Evolutionary conservation across 1,140 invertebrate genomes (phyloP), one percentile per base, ranked within the genome.

Genomic region (Macrocentrus cingulum): DNA sequence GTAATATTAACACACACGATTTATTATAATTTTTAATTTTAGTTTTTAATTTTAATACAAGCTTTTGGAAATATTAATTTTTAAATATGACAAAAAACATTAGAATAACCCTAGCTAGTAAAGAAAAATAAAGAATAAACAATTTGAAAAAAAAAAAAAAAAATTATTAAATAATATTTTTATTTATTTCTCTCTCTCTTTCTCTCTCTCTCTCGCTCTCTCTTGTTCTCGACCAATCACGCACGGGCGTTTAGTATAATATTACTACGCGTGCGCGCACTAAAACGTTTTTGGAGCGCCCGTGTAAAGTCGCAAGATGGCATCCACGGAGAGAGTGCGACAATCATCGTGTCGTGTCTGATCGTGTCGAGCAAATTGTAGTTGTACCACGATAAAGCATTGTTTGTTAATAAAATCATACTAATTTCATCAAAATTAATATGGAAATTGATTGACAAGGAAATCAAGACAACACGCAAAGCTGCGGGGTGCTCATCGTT

Each of bases 261-360:
- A 58, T 58, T 1, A 2, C 6, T 7, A 46, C 39, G 41, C 19
- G 42, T 54, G 39, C n/a, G 25, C 19, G 20, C 44, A 15, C 22
- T 20, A 39, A 11, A 41, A 46, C 9, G 42, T 45, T 41, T 22
- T 13, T 13, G 11, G 18, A 34, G 23, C 16, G 11, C 8, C 16
- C 22, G 16, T 29, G 46, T 16, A 60, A 56, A 63, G 66, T 76
- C 74, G 57, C 74, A 84, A 82, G 76, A 83, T 83, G 82, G 81
- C 81, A 72, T 77, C 78, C 64, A 78, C 81, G 64, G 69, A 71
- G 67, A 74, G 68, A 69, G 65, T n/a, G n/a, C n/a, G n/a, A n/a
- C 64, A 66, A 71, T 67, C 70, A 69, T 71, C 66, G 75, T 77
- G 77, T 79, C 76, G 77, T 75, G 73, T n/a, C n/a, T 56, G 74